Conservation (phyloP, 2,888 invertebrate genomes). For the Pachycephus smyrnensis region DNA sequence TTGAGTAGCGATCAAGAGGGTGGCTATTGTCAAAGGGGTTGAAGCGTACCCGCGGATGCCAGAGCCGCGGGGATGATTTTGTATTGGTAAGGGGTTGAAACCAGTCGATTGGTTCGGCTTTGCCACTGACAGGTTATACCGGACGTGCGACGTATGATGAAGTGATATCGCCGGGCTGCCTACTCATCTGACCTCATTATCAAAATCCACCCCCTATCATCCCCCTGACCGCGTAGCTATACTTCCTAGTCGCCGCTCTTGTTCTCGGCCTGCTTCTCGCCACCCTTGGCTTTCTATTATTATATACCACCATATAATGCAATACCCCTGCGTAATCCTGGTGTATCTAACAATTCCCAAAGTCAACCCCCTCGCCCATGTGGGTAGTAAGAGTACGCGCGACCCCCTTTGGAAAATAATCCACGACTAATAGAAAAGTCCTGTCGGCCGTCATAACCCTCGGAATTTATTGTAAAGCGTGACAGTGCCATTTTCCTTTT, state of each 20-base stretch:
- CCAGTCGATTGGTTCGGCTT: slow-evolving; percentile 20
- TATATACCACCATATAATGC: not conserved
- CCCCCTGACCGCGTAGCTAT: not conserved
- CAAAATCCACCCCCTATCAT: slow-evolving; percentile 22
- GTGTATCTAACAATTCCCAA: not conserved
- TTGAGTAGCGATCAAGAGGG: not conserved
- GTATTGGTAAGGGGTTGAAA: not conserved
- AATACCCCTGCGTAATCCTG: not conserved
- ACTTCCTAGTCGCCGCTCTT: not conserved
- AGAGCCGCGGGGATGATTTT: slow-evolving; percentile 20
- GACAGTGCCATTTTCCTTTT: slow-evolving; percentile 24
- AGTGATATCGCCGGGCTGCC: slow-evolving; percentile 50
- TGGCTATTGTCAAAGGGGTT: not conserved
- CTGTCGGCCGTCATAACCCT: slow-evolving; percentile 54
- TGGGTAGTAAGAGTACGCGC: not conserved
- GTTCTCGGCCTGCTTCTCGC: not conserved
- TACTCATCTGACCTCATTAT: slow-evolving; percentile 56
- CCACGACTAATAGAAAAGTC: slow-evolving; percentile 62
- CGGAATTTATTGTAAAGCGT: slow-evolving; percentile 56
- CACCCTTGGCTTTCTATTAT: not conserved
- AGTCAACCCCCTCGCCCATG: not conserved
- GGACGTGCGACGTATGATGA: slow-evolving; percentile 49
- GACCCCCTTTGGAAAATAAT: not conserved
- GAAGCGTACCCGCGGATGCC: not conserved
- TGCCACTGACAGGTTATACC: slow-evolving; percentile 58